These are phyloP conservation scores for Scophthalmus maximus DNA, from an alignment of 2,113 vertebrate genomes.

Conservation along the genomic window DNA sequence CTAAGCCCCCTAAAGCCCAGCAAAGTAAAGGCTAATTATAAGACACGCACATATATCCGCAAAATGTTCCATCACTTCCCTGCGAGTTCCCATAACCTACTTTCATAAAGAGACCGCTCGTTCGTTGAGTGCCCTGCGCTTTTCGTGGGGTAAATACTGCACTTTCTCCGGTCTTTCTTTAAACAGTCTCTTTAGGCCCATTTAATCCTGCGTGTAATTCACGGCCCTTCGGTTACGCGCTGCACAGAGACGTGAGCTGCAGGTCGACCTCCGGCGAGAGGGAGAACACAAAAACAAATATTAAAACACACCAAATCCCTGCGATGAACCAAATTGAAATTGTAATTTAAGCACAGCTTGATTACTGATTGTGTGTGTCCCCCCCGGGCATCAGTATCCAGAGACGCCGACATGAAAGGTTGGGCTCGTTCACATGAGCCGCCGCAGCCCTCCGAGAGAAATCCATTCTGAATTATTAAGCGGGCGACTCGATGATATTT, in stretches of 20 bases:
- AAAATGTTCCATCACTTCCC: constrained; percentile 17
- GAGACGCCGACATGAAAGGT: constrained; percentile 38
- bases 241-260: constrained; percentile 19
- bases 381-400: constrained; percentile 3
- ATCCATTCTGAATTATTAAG: constrained; percentile 41
- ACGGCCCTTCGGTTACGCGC: constrained; percentile 1
- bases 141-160: constrained; percentile 19
- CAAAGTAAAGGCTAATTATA: constrained; percentile 46
- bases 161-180: constrained; percentile 20
- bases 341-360: constrained; percentile 24
- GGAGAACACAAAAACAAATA: constrained; percentile 5
- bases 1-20: constrained; percentile 29
- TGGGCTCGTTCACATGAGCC: constrained; percentile 42
- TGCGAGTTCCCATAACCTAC: constrained; percentile 46
- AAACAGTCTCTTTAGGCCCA: constrained; percentile 25
- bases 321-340: constrained; percentile 1
- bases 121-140: constrained; percentile 4
- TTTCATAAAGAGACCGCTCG: constrained; percentile 34
- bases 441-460: constrained; percentile 26
- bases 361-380: constrained; percentile 19
- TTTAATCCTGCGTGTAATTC: constrained; percentile 25
- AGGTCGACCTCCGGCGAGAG: constrained; percentile 27
- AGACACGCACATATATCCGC: constrained; percentile 13
- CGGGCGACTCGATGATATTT: constrained; percentile 20
- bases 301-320: background rate